Evolutionary conservation across 2,797 vertebrate genomes (phyloP), one percentile per base, ranked within the genome.

Genomic region (Crypturellus tataupa): DNA sequence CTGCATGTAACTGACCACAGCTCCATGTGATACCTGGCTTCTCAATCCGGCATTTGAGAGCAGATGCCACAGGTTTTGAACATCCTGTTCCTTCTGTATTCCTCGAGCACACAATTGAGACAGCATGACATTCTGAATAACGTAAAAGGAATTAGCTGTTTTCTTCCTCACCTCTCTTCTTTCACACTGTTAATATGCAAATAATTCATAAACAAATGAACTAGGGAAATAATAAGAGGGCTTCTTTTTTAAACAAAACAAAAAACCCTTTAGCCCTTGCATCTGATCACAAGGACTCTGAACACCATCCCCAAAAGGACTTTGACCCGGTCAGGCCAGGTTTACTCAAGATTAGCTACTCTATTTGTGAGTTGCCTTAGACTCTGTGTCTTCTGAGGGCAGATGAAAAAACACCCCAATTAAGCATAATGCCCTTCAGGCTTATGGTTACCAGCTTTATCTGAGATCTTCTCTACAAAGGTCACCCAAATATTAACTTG

Each of bases 61-160:
- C 23, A 62, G 0, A 0, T 0, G 0, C 56, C 19, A 10, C 8
- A 37, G 15, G 21, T 53, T 79, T 69, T 49, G 24, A 24, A 15
- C 8, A 56, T 53, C 40, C 40, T 53, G n/a, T 31, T 67, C 10
- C 24, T 44, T 64, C 49, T 39, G 25, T 29, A 55, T n/a, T 42
- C 24, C 42, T 29, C 17, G 35, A 65, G 40, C 33, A 9, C 33
- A 58, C 6, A 33, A 25, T 20, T 35, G 75, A 70, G 40, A 44
- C 68, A 76, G 11, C 17, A 2, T 29, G 27, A 12, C 40, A 55
- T 55, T 31, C 53, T 55, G 53, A 55, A 27, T 27, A 37, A 37
- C 7, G 25, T 37, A 49, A 31, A 55, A 55, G 7, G 29, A 55
- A 31, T 31, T 55, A 31, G 53, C 29, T 55, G 29, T 55, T 55